A percentile compares a stretch with the other conserved stretches of the same genome.
These are phyloP conservation scores for Sus cebifrons DNA, from an alignment of 2,797 vertebrate genomes.

Conservation along the genomic window DNA sequence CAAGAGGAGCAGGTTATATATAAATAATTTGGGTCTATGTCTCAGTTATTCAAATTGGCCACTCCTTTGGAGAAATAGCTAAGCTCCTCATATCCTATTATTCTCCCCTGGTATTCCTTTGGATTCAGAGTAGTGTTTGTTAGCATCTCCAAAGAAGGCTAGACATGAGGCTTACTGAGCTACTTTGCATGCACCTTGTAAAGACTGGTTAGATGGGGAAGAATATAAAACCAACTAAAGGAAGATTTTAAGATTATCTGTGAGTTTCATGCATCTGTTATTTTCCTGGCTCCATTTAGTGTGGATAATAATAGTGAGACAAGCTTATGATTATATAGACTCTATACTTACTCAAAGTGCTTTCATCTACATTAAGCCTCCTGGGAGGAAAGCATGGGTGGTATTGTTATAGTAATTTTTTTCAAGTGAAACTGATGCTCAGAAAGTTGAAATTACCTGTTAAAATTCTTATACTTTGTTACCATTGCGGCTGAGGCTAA, in stretches of 20 bases:
- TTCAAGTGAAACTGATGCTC: conserved; percentile 63
- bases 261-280: conserved; percentile 65
- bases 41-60: not conserved
- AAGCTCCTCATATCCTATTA: not conserved
- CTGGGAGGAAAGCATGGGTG: conserved; percentile 1
- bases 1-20: not conserved
- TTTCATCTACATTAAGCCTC: conserved; percentile 52
- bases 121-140: not conserved
- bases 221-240: conserved; percentile 47
- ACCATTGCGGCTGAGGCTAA: not conserved
- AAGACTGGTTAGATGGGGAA: conserved; percentile 40
- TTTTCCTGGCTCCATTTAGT: conserved; percentile 72
- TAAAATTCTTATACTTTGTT: conserved; percentile 53
- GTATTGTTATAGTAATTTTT: conserved; percentile 41
- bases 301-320: conserved; percentile 41
- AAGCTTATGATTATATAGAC: conserved; percentile 62
- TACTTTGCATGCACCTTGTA: not conserved
- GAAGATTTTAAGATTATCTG: conserved; percentile 74
- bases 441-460: conserved; percentile 56
- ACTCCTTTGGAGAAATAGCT: not conserved
- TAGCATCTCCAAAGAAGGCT: not conserved
- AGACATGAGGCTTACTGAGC: not conserved
- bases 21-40: not conserved
- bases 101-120: not conserved
- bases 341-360: conserved; percentile 55